Conservation (phyloP, 1,140 invertebrate genomes). For the Chlorops oryzae region DNA sequence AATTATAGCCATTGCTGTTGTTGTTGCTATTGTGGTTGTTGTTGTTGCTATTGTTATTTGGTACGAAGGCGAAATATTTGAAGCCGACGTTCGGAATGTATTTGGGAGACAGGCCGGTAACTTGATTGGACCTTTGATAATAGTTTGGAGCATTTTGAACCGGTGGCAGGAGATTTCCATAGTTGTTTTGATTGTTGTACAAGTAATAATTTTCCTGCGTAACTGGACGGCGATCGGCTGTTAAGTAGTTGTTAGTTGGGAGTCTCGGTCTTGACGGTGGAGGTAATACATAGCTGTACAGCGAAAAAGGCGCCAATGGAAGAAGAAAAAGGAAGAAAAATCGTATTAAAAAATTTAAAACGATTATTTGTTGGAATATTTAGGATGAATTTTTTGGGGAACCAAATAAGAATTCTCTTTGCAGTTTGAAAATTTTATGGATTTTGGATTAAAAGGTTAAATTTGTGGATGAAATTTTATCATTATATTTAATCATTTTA, state of each 20-base stretch:
- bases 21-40: conserved; percentile 7
- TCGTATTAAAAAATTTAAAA: background rate
- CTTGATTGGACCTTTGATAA: conserved; percentile 12
- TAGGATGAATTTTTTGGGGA: background rate
- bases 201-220: conserved; percentile 27
- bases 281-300: conserved; percentile 42
- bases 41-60: background rate
- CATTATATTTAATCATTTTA: background rate
- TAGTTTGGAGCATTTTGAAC: conserved; percentile 15
- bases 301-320: no score
- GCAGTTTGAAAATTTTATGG: no score
- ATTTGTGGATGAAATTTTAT: no score
- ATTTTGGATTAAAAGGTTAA: no score
- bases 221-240: conserved; percentile 12
- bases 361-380: no score
- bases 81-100: conserved; percentile 43
- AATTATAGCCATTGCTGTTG: background rate
- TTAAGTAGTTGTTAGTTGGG: conserved; percentile 7
- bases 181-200: conserved; percentile 29
- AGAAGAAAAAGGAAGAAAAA: no score
- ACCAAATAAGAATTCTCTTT: background rate
- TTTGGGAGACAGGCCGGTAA: conserved; percentile 31
- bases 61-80: conserved; percentile 38
- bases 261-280: conserved; percentile 39
- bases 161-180: conserved; percentile 18